Evolutionary conservation across 2,888 invertebrate genomes (phyloP), one percentile per base, ranked within the genome.

Genomic region (Nomada ruficornis): DNA sequence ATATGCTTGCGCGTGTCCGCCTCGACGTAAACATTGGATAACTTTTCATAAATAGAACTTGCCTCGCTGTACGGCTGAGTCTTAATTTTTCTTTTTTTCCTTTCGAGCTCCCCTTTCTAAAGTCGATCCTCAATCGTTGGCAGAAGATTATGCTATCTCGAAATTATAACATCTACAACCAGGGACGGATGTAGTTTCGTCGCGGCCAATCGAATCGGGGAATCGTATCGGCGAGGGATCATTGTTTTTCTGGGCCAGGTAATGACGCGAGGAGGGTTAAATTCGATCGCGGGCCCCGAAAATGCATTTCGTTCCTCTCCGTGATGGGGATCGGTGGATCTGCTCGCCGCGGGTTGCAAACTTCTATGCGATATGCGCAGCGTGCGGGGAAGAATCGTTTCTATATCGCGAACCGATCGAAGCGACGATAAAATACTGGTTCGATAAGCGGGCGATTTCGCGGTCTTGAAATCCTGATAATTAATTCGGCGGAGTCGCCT

Each of bases 91-190:
- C 36, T 10, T 44, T 63, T 20, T 63, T 44, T 2, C 36, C 13
- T 1, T 52, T 9, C 42, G 7, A 20, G 42, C 18, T 13, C 1
- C 55, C 18, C 55, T 15, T 13, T 77, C 69, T 52, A 29, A 54
- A 63, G 73, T 63, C 73, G 68, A 65, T 73, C 87, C 86, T 83
- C 81, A 80, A 82, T 72, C 79, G 81, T 65, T 68, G 62, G 60
- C 83, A 82, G 87, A 75, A 88, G 88, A 91, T 91, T 87, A 89
- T 89, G 90, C 86, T 87, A 90, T 91, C 91, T 90, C 91, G 88
- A 93, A 92, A 93, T 93, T 93, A 93, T 93, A 93, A 92, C 93
- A 93, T 93, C 91, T 83, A 88, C 88, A 70, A 80, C 72, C 78
- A 84, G 78, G 80, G 79, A 63, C 86, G 86, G 77, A 81, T 77